phyloP scores from a whole-genome alignment of 2,797 vertebrate genomes.

The Parauchenoglanis ngamensis region DNA sequence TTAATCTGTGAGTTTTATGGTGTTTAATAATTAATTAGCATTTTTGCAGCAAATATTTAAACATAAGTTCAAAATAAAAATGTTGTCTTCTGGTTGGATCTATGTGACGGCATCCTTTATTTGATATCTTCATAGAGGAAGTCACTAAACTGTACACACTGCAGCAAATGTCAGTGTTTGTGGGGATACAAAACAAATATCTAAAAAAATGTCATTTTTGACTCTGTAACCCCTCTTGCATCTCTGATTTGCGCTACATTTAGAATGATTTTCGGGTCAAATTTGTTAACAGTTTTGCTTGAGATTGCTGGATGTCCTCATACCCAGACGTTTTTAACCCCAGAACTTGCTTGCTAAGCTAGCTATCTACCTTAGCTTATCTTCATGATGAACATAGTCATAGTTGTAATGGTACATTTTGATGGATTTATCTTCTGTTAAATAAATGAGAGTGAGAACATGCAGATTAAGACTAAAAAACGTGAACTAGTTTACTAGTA shows the following conservation, averaged over 20 bases:
- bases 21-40: not conserved
- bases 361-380: not conserved
- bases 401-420: not conserved
- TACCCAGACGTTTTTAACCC: not conserved
- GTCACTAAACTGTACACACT: not conserved
- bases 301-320: too few species aligned
- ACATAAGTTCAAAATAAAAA: not conserved
- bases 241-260: not conserved
- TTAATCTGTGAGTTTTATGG: not conserved
- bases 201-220: not conserved
- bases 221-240: not conserved
- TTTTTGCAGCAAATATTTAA: not conserved
- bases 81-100: not conserved
- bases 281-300: not conserved
- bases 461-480: too few species aligned
- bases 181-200: not conserved
- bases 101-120: not conserved
- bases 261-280: too few species aligned
- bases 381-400: not conserved
- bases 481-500: too few species aligned
- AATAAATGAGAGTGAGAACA: not conserved
- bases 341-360: too few species aligned
- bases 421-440: not conserved
- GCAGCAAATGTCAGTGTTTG: not conserved
- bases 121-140: not conserved